Evolutionary conservation across 2,888 invertebrate genomes (phyloP), one percentile per base, ranked within the genome.

Genomic region (Petrolisthes manimaculis): DNA sequence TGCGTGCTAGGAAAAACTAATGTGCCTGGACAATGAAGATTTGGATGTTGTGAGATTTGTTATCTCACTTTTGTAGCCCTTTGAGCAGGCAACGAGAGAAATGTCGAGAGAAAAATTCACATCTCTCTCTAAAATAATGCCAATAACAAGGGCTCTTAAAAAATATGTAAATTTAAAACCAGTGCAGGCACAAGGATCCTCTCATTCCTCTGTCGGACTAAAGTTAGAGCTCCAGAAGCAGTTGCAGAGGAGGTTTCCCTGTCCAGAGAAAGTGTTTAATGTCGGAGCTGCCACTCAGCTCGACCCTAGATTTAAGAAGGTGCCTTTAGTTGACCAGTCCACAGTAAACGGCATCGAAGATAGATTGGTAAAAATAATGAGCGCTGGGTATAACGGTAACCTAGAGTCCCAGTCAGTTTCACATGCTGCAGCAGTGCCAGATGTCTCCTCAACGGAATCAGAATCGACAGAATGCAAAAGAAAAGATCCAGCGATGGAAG

Each of bases 71-170:
- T 51, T 82, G 6, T 37, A 82, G 9, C 18, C 12, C 14, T 84
- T 84, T 75, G 84, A 84, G 37, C 75, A 84, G 18, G 56, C 56
- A 8, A 82, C 82, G 0, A 61, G 6, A 69, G 82, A 82, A 69
- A 54, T 84, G 37, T 75, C 84, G 4, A 53, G 3, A 8, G 55
- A 84, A 54, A 84, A 75, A 9, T 71, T 69, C n/a, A n/a, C n/a
- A n/a, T n/a, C n/a, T n/a, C n/a, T n/a, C n/a, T n/a, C n/a, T n/a
- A n/a, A n/a, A n/a, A 8, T 55, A 12, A 53, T 82, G 67, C 5
- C 67, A 24, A 9, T 61, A 18, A 1, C 12, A 56, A n/a, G 67
- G 21, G 4, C 3, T 81, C 9, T 54, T 54, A 1, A 81, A 53
- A 3, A 54, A 21, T 2, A 81, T 51, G 24, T 12, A n/a, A 55